A percentile compares a stretch with the other conserved stretches of the same genome.
Conservation (phyloP, 92 coral and sea anemone species). For the Epizoanthus ramosus region DNA sequence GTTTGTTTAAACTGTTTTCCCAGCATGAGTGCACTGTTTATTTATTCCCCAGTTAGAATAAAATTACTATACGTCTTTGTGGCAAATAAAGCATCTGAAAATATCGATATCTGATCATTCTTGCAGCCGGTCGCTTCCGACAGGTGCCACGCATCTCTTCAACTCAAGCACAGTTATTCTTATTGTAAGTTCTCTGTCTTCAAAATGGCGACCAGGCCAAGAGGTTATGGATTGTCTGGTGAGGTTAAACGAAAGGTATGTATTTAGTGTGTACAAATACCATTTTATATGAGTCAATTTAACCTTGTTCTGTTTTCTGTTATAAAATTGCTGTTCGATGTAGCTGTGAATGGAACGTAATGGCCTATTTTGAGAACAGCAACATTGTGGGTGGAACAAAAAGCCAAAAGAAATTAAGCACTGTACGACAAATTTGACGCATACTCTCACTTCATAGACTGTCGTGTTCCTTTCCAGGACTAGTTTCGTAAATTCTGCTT, state of each 20-base stretch:
- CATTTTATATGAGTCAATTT: not conserved
- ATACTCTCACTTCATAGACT: no score
- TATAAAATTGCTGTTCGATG: not conserved
- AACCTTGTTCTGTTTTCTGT: not conserved
- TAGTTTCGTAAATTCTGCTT: not conserved
- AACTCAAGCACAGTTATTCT: not conserved
- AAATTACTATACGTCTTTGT: no score
- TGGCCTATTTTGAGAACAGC: no score
- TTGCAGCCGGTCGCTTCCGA: not conserved
- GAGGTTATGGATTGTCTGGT: slow-evolving; percentile 80
- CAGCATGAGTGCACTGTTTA: slow-evolving; percentile 22
- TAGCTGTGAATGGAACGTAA: not conserved
- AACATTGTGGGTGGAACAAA: no score
- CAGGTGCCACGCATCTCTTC: not conserved
- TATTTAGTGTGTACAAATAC: not conserved
- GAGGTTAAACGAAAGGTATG: slow-evolving; percentile 80
- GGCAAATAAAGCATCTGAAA: not conserved
- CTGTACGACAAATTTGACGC: no score
- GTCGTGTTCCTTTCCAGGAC: no score
- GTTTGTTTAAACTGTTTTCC: not conserved
- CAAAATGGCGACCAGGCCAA: slow-evolving; percentile 77
- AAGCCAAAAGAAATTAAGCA: no score
- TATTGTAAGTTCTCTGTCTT: not conserved
- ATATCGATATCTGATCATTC: not conserved
- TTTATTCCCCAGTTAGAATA: not conserved